These are phyloP conservation scores for Ophion slaviceki DNA, from an alignment of 2,888 invertebrate genomes.

Conservation along the genomic window DNA sequence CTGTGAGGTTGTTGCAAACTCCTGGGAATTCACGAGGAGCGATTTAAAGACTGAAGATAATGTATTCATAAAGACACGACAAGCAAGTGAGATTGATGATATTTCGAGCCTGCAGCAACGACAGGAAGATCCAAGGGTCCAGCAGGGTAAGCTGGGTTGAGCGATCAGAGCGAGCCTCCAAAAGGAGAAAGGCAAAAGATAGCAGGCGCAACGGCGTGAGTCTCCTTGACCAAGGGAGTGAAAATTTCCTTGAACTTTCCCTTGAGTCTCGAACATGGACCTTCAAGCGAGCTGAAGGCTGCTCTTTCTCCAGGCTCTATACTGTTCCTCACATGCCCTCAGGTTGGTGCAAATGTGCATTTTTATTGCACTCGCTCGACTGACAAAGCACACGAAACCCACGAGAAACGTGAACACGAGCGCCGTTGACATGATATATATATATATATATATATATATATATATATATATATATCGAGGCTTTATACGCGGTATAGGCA, in stretches of 20 bases:
- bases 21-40: not conserved
- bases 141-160: constrained; percentile 3
- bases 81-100: not conserved
- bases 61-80: not conserved
- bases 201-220: not conserved
- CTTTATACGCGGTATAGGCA: not conserved
- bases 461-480: not conserved
- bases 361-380: constrained; percentile 73
- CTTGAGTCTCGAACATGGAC: constrained; percentile 1
- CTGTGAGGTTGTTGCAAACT: not conserved
- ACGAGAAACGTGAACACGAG: constrained; percentile 16
- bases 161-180: not conserved
- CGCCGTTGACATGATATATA: not conserved
- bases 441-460: not conserved
- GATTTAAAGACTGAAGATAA: not conserved
- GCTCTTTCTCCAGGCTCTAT: constrained; percentile 23
- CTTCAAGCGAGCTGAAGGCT: constrained; percentile 17
- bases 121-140: not conserved
- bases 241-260: constrained; percentile 55
- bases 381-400: constrained; percentile 56
- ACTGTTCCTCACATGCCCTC: constrained; percentile 10
- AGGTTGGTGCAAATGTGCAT: constrained; percentile 50
- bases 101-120: not conserved
- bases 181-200: constrained; percentile 10
- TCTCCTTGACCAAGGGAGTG: constrained; percentile 63